These are phyloP conservation scores for Hybos culiciformis DNA, from an alignment of 2,888 invertebrate genomes.

Conservation along the genomic window DNA sequence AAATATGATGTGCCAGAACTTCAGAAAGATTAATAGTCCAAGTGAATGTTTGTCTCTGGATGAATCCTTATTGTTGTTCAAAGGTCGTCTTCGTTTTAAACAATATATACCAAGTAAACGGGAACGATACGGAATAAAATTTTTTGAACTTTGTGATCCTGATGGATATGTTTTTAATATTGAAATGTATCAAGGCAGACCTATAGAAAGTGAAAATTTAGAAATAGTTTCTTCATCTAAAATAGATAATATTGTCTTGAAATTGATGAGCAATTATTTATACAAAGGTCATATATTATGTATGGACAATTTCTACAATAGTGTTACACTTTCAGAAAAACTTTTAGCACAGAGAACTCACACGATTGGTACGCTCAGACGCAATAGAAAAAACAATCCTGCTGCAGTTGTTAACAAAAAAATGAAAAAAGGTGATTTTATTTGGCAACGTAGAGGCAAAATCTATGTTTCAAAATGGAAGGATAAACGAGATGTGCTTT, in stretches of 20 bases:
- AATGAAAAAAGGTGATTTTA: conserved; percentile 3
- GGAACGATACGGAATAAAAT: neutral
- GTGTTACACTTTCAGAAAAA: conserved; percentile 14
- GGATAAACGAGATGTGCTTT: neutral
- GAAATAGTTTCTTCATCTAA: neutral
- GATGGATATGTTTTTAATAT: conserved; percentile 1
- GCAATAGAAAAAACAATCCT: conserved; percentile 3
- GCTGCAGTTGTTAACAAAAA: neutral
- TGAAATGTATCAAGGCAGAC: conserved; percentile 1
- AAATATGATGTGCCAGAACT: neutral
- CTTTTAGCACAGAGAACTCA: conserved; percentile 16
- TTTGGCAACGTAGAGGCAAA: neutral
- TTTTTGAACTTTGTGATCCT: neutral
- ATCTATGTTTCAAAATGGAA: conserved; percentile 1
- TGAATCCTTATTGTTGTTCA: neutral
- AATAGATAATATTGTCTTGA: neutral
- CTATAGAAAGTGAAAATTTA: neutral
- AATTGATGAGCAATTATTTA: conserved; percentile 7
- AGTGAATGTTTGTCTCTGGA: neutral
- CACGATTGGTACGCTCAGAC: conserved; percentile 5
- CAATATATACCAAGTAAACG: neutral
- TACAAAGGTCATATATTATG: conserved; percentile 20
- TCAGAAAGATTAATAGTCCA: neutral
- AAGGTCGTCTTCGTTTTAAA: neutral
- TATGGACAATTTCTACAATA: conserved; percentile 22